Percentiles rank a stretch among this genome's conserved stretches.
Evolutionary conservation across 2,113 vertebrate species (phyloP).

Genomic region (Sciurus niger): DNA sequence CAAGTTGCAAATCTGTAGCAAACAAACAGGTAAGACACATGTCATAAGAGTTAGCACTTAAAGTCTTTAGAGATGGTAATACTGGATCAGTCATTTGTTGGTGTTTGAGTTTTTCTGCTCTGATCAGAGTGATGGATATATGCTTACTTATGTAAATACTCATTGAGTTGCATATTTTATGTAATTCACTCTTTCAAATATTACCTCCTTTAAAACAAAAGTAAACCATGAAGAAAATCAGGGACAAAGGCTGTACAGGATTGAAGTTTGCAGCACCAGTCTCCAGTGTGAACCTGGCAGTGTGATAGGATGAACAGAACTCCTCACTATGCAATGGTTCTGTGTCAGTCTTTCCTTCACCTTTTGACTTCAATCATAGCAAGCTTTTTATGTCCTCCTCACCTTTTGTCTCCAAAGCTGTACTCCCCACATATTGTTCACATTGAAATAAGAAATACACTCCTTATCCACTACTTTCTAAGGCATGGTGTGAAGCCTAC

Average conservation of each 20-base stretch:
- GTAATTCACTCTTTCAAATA: not conserved
- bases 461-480: not conserved
- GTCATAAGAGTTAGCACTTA: not conserved
- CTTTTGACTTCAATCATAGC: not conserved
- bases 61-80: no score
- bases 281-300: not conserved
- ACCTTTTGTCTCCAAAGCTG: not conserved
- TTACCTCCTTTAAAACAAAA: not conserved
- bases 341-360: not conserved
- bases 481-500: not conserved
- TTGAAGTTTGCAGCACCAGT: not conserved
- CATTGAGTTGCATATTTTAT: not conserved
- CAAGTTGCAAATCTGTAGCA: not conserved
- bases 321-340: not conserved
- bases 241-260: not conserved
- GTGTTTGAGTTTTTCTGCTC: not conserved
- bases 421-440: no score
- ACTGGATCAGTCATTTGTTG: not conserved
- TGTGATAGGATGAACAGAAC: not conserved
- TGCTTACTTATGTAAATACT: not conserved
- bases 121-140: not conserved
- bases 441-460: not conserved
- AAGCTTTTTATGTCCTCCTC: no score
- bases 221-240: not conserved
- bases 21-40: not conserved